Evolutionary conservation across 2,888 invertebrate genomes (phyloP), one percentile per base, ranked within the genome.

Genomic region (Trichopria drosophilae): DNA sequence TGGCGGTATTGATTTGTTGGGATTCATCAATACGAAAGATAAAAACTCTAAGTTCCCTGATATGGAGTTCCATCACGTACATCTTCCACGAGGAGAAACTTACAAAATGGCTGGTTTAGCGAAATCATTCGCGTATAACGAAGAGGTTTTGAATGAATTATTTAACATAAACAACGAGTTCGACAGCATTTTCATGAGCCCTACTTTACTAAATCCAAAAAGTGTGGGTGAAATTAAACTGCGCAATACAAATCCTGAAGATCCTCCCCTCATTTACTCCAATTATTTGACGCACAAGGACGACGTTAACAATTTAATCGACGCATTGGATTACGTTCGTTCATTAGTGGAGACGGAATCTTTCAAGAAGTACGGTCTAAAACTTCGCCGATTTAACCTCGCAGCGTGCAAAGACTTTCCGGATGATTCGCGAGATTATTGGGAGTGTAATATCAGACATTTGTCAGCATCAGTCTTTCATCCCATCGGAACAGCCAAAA

Each of bases 401-500:
- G 62, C 67, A 0, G 69, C 53, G 4, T 77, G 76, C 34, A 44
- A 49, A 0, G 39, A 62, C 3, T 49, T 58, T 10, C 24, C 53
- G 20, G 64, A 64, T 2, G 63, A 53, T 26, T 76, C 59, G 7
- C 65, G 64, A 15, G 78, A 77, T 4, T 74, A 75, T 61, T 73
- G 79, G 70, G 76, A 68, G 42, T 85, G 84, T 60, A 63, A 60
- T 10, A 67, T 77, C 29, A 68, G 80, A 32, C 79, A 85, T 51
- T 77, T 82, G 63, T 77, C 80, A 16, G 67, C 81, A 61, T 84
- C 84, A 35, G 58, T 84, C 58, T 78, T 79, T 61, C 87, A 87
- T 73, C 80, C 84, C 58, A 72, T 80, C 51, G 79, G 85, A 44
- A 82, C 84, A 1, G 78, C 78, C 0, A 83, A 79, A 70, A 85